Conservation (phyloP, 2,113 vertebrate species). For the Triplophysa tibetana region DNA sequence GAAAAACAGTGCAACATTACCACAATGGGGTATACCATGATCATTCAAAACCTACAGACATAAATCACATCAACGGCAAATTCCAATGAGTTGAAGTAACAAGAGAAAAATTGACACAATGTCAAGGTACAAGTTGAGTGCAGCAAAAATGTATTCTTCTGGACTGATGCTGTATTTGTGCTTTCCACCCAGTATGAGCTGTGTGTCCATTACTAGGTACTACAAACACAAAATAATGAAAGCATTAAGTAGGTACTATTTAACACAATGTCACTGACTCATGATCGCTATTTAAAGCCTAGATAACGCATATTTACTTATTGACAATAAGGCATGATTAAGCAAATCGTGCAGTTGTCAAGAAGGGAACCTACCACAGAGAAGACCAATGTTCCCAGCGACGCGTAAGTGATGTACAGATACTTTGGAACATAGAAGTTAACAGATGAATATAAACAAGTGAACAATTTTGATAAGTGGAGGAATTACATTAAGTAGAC, state of each 20-base stretch:
- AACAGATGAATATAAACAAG: conserved; percentile 4
- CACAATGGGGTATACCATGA: neutral
- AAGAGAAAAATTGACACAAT: conserved; percentile 76
- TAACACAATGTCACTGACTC: neutral
- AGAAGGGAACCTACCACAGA: conserved; percentile 74
- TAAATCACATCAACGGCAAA: conserved; percentile 49
- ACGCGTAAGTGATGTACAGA: conserved; percentile 72
- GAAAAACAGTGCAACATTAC: neutral
- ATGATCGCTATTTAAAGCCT: neutral
- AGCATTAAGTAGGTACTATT: neutral
- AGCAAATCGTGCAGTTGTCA: neutral
- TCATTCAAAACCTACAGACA: neutral
- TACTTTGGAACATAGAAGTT: conserved; percentile 66
- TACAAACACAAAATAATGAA: conserved; percentile 48
- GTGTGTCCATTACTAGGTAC: conserved; percentile 80
- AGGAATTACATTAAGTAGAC: neutral
- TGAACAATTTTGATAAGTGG: neutral
- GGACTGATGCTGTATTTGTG: conserved; percentile 71
- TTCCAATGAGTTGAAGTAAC: conserved; percentile 72
- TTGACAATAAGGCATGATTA: neutral
- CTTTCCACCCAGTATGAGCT: conserved; percentile 78
- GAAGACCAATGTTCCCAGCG: conserved; percentile 77
- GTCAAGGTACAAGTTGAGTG: conserved; percentile 82
- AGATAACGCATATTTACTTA: neutral
- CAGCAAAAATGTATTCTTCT: conserved; percentile 82